phyloP scores from a whole-genome alignment of 2,797 vertebrate species.

The Spondyliosoma cantharus region DNA sequence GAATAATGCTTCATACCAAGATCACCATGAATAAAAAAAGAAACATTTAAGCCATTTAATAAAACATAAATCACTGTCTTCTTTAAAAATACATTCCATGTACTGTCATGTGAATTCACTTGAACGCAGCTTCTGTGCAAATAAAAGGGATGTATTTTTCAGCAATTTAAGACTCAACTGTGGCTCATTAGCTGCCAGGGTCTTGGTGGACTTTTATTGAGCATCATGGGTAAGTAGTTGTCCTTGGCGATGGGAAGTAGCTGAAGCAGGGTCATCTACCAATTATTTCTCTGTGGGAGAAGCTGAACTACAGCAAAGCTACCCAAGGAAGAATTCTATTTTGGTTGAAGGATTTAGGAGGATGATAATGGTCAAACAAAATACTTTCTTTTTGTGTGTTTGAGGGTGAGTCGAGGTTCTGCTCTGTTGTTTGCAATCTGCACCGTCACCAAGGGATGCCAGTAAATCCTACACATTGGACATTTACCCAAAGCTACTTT shows the following conservation, averaged over 20 bases:
- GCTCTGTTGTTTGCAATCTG: no score
- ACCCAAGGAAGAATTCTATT: background rate
- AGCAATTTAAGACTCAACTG: constrained; percentile 54
- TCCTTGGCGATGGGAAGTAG: constrained; percentile 35
- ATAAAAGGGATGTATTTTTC: constrained; percentile 65
- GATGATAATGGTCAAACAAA: no score
- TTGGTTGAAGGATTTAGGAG: background rate
- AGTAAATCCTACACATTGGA: no score
- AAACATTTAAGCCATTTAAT: constrained; percentile 44
- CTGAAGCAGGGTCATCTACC: background rate
- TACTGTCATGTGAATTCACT: constrained; percentile 60
- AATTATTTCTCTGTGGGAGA: no score
- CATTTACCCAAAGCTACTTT: no score
- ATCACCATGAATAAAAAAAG: constrained; percentile 48
- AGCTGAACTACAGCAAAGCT: no score
- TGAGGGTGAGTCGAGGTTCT: no score
- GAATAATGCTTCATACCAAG: constrained; percentile 50
- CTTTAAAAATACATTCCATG: constrained; percentile 72
- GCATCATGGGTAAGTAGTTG: constrained; percentile 17
- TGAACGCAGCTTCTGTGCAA: constrained; percentile 75
- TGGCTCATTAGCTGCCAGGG: constrained; percentile 59
- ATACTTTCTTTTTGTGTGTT: no score
- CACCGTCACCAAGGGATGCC: no score
- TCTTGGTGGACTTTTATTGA: constrained; percentile 35
- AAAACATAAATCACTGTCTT: constrained; percentile 65